Evolutionary conservation across 2,797 vertebrate species (phyloP).

Genomic region (Falco peregrinus): DNA sequence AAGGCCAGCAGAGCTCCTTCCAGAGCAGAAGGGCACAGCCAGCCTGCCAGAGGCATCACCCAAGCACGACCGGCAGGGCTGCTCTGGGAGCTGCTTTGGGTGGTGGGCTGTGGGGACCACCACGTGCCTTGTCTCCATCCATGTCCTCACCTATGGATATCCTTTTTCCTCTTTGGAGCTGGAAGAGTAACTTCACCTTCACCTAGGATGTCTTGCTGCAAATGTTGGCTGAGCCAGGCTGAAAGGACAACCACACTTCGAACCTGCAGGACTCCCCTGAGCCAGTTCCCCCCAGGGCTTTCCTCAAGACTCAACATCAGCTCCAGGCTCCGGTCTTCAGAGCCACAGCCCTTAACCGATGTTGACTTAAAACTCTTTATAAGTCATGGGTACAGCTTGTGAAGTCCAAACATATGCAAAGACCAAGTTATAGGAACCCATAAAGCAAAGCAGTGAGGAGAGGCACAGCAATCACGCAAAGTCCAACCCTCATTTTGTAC

Average conservation of each 20-base stretch:
- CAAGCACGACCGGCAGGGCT: accelerated
- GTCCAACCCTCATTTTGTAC: background rate
- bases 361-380: background rate
- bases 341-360: background rate
- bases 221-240: background rate
- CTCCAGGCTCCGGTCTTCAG: background rate
- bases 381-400: background rate
- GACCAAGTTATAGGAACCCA: background rate
- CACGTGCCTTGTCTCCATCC: background rate
- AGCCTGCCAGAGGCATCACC: background rate
- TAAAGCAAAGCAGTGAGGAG: background rate
- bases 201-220: background rate
- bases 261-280: background rate
- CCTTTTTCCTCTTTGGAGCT: background rate
- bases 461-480: background rate
- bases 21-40: accelerated
- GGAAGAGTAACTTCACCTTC: background rate
- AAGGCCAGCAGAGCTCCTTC: background rate
- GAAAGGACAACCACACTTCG: background rate
- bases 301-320: background rate
- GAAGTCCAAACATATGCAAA: background rate
- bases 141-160: background rate
- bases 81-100: background rate
- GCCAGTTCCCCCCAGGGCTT: background rate
- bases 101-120: accelerated